Base-by-base conservation (phyloP, 2,797 vertebrate genomes). In the Microtus californicus region DNA sequence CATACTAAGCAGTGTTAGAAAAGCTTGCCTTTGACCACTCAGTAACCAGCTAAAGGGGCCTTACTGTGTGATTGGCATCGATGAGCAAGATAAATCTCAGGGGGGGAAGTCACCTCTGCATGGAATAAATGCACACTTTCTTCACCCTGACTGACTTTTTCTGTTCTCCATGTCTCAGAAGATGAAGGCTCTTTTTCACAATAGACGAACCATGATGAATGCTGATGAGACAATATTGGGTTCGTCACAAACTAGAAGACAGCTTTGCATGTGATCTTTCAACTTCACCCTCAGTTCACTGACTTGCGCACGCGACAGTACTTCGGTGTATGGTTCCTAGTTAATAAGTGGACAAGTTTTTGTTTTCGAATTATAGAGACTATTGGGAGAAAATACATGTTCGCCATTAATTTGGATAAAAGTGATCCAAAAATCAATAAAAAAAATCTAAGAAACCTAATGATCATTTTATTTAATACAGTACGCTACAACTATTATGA, bases 211-310 rank as follows among this genome's bases (percentile, higher is more conserved):
- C 96, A 93, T 90, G 95, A 91, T 95, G 88, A 97, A 96, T 97
- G 87, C 92, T 97, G 95, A 97, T 95, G 96, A 97, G 93, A 97
- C 92, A 94, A 40, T 94, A 96, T 87, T 27, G 7, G 94, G 94
- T 80, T 85, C 73, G 89, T 91, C 83, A 91, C 15, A 94, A 92
- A 81, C 77, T 79, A 92, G 79, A 96, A 85, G 77, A 90, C 90
- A 82, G 93, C 45, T 92, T 79, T 89, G 59, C 77, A 93, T 77
- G 85, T 56, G 85, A 40, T 95, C 80, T 97, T 97, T 96, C 85
- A 95, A 81, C 31, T 85, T 65, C 67, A 40, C 31, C 79, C 85
- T 92, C 89, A 86, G 73, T 86, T 74, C 93, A 88, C 6, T 88
- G 82, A 90, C 95, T 94, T 96, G 95, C 82, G 95, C 77, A 95